Conservation (phyloP, 2,797 vertebrate species). For the Cossypha heuglini region DNA sequence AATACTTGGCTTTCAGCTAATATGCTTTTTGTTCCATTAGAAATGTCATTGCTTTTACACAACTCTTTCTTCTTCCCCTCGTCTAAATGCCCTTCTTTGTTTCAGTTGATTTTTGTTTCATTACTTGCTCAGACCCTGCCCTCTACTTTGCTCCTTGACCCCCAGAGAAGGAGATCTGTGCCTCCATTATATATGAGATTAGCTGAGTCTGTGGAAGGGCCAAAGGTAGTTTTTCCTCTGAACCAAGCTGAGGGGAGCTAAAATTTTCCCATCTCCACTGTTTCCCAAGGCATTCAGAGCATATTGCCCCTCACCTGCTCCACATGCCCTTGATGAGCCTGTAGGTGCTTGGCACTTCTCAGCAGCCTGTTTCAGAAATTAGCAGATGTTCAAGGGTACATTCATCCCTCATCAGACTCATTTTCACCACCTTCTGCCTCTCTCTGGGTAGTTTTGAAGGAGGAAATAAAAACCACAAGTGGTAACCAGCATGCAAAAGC, state of each 20-base stretch:
- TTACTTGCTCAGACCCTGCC: background rate
- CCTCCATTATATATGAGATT: background rate
- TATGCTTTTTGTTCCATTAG: slow-evolving; percentile 49
- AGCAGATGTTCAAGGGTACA: background rate
- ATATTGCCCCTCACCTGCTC: background rate
- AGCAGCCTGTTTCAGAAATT: background rate
- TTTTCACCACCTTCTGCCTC: background rate
- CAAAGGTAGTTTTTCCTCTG: background rate
- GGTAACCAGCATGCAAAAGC: accelerated
- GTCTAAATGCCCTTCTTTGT: slow-evolving; percentile 49
- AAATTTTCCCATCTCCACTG: background rate
- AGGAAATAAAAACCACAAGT: background rate
- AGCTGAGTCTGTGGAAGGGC: background rate
- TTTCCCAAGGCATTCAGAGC: accelerated
- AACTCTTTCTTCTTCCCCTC: slow-evolving; percentile 5
- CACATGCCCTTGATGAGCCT: accelerated
- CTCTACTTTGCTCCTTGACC: background rate
- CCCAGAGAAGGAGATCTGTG: background rate
- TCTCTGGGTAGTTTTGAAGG: background rate
- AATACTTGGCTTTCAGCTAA: slow-evolving; percentile 50
- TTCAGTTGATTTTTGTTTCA: background rate
- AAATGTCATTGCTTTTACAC: slow-evolving; percentile 35
- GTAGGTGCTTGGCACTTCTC: background rate
- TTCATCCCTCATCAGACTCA: background rate
- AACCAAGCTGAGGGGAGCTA: background rate